A percentile compares a stretch with the other conserved stretches of the same genome.
Evolutionary conservation across 35 echinoderm and acorn worm genomes (phyloP).

Genomic region (Lytechinus variegatus): DNA sequence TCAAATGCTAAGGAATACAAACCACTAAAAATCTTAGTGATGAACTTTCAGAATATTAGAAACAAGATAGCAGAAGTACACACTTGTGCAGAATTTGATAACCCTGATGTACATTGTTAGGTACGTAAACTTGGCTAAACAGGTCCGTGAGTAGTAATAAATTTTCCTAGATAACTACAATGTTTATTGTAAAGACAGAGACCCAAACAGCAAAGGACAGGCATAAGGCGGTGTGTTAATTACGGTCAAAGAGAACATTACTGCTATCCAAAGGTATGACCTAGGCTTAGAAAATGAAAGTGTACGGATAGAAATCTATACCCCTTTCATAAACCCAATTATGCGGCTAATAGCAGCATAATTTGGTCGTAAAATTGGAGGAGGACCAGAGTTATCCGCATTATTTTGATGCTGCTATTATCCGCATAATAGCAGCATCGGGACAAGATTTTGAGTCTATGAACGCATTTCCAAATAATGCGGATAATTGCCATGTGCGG

Average conservation of each 20-base stretch:
- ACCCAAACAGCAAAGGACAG: neutral
- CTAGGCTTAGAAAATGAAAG: slow-evolving; percentile 7
- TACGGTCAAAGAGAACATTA: slow-evolving; percentile 11
- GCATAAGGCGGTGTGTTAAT: slow-evolving; percentile 21
- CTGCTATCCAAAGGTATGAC: neutral
- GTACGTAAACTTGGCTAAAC: slow-evolving; percentile 53
- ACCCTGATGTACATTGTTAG: slow-evolving; percentile 56
- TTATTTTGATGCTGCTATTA: too few relatives aligned
- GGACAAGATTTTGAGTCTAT: too few relatives aligned
- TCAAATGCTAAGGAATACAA: neutral
- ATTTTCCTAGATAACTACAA: slow-evolving; percentile 39
- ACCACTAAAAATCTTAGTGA: slow-evolving; percentile 40
- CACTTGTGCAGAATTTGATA: neutral
- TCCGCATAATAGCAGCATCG: too few relatives aligned
- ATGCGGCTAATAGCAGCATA: too few relatives aligned
- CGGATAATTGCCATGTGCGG: too few relatives aligned
- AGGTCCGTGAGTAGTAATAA: neutral
- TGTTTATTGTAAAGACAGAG: slow-evolving; percentile 51
- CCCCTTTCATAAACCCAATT: too few relatives aligned
- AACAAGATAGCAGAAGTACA: slow-evolving; percentile 54
- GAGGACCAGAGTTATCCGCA: too few relatives aligned
- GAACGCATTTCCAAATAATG: too few relatives aligned
- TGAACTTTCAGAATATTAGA: slow-evolving; percentile 58
- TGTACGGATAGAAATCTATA: neutral
- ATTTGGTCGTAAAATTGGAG: too few relatives aligned